Evolutionary conservation across 2,797 vertebrate species (phyloP).

Genomic region (Molothrus aeneus): DNA sequence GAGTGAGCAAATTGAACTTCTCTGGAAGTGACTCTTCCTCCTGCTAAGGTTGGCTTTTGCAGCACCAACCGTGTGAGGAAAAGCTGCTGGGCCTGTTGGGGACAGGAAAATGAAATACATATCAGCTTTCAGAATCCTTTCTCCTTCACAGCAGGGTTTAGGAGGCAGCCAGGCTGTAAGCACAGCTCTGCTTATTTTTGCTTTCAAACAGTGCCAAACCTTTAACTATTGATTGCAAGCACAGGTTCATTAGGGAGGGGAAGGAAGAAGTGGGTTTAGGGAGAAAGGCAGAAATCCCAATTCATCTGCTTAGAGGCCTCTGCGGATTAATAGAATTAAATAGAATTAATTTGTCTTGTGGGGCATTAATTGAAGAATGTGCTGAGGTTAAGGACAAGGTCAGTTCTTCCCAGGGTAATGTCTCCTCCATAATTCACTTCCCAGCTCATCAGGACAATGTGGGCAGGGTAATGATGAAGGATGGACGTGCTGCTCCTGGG

Average conservation of each 20-base stretch:
- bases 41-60: background rate
- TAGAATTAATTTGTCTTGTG: slow-evolving; percentile 40
- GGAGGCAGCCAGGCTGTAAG: background rate
- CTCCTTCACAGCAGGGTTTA: background rate
- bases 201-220: background rate
- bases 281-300: slow-evolving; percentile 34
- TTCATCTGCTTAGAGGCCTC: slow-evolving; percentile 2
- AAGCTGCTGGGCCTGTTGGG: background rate
- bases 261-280: background rate
- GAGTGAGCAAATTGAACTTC: background rate
- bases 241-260: background rate
- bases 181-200: background rate
- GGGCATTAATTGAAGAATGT: slow-evolving; percentile 58
- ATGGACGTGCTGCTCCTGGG: slow-evolving; percentile 6
- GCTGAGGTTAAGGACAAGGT: slow-evolving; percentile 63
- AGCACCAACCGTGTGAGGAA: rapidly evolving
- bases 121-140: background rate
- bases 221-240: background rate
- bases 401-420: slow-evolving; percentile 16
- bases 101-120: background rate
- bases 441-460: slow-evolving; percentile 22
- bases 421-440: slow-evolving; percentile 59
- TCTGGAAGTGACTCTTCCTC: background rate
- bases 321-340: slow-evolving; percentile 49
- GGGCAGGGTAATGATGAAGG: slow-evolving; percentile 31